Evolutionary conservation across 1,140 invertebrate genomes (phyloP), one percentile per base, ranked within the genome.

Genomic region (Melitaea cinxia): DNA sequence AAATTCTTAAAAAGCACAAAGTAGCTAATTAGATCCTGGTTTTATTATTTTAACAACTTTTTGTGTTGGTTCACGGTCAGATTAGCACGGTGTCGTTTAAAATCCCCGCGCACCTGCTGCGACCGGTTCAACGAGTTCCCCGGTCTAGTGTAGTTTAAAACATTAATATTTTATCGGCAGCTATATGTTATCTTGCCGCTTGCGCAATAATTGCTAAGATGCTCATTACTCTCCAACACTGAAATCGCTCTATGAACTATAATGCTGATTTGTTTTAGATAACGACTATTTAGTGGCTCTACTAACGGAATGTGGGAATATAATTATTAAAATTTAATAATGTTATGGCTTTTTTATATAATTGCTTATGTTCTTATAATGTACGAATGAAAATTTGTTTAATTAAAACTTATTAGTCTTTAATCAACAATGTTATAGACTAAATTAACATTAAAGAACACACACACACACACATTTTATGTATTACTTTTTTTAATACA

Each of bases 121-220:
- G 62, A 85, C 81, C 75, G 77, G 82, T 83, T 57, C 19, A 55
- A 74, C 80, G 30, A 72, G 82, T 83, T 79, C 65, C 65, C 39
- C 67, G 52, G 45, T 72, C 68, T 68, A 76, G 60, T 65, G 30
- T 69, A 73, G 72, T 88, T 87, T 82, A 76, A 85, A 84, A 84
- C 76, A 72, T 78, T 75, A n/a, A n/a, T n/a, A 80, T 80, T 83
- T 81, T 55, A 82, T 75, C 65, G 66, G 39, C 64, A 64, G 45
- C 71, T 70, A 80, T 68, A 79, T 80, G 82, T 80, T 82, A 78
- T 83, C 78, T 73, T 55, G 77, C 70, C 59, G 65, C 73, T 84
- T 84, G 76, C 74, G 80, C 73, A 82, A 81, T 80, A 75, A 75
- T 79, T 73, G 65, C 54, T 39, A 58, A 59, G 67, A 68, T 64